A percentile compares a stretch with the other conserved stretches of the same genome.
phyloP scores from a whole-genome alignment of 2,888 invertebrate species.

The Noctua janthina region DNA sequence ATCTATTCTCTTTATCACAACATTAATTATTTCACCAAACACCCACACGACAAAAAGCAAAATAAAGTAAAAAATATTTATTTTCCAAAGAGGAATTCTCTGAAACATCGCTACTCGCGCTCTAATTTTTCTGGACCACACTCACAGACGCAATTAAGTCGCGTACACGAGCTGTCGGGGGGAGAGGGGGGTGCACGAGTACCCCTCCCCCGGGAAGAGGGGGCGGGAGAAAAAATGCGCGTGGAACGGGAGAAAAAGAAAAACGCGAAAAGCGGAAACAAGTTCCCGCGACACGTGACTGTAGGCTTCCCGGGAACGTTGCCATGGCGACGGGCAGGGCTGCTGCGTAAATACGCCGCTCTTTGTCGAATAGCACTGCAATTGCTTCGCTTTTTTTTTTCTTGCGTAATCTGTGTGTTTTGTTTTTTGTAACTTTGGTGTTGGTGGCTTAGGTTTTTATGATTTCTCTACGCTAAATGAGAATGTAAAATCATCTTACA shows the following conservation, averaged over 20 bases:
- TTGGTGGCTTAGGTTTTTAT: not conserved
- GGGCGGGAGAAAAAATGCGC: constrained; percentile 84
- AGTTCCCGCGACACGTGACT: constrained; percentile 90
- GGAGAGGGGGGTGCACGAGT: constrained; percentile 70
- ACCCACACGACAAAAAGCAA: not conserved
- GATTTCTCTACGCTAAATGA: not conserved
- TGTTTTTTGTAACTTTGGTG: constrained; percentile 35
- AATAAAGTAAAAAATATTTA: constrained; percentile 29
- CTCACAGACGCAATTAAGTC: constrained; percentile 91
- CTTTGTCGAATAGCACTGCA: constrained; percentile 47
- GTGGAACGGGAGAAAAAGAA: constrained; percentile 85
- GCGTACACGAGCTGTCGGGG: constrained; percentile 87
- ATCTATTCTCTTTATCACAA: constrained; percentile 12
- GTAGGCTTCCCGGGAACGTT: constrained; percentile 87
- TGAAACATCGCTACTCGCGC: constrained; percentile 76
- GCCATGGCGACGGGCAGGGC: constrained; percentile 83
- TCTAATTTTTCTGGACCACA: constrained; percentile 90
- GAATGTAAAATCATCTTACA: not conserved
- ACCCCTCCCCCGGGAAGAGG: constrained; percentile 69
- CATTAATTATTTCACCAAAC: constrained; percentile 26
- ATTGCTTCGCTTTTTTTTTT: constrained; percentile 43
- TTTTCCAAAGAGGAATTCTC: constrained; percentile 72
- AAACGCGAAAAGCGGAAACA: constrained; percentile 88
- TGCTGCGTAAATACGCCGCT: constrained; percentile 63
- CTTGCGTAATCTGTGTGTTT: constrained; percentile 40